Evolutionary conservation across 2,113 vertebrate genomes (phyloP), one percentile per base, ranked within the genome.

Genomic region (Leptobrachium leishanense): DNA sequence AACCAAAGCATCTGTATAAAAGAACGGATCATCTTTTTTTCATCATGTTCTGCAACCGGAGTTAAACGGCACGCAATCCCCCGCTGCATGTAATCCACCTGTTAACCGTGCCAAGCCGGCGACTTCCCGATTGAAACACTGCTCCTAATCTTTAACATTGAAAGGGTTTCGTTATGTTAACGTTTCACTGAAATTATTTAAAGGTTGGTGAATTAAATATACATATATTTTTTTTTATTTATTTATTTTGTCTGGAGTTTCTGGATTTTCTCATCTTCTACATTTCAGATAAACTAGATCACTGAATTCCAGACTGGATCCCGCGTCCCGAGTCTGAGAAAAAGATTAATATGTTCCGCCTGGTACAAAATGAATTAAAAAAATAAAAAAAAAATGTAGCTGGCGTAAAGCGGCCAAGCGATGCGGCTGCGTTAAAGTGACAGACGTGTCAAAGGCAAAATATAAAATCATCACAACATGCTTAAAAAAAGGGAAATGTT

Each of bases 1-100:
- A 79, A 2, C 53, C 13, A 64, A 79, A 57, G 46, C 77, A 50
- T 12, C 40, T 20, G 40, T n/a, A 79, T 55, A 59, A 43, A 41
- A 20, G 43, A 43, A 50, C 62, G 65, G 46, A 2, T 79, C 64
- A 31, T 46, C 44, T 20, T 55, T 54, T n/a, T 72, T 41, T 72
- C 64, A 79, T 66, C 70, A 15, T 12, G 50, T 44, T 68, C n/a
- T 20, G 65, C 57, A 65, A 55, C 40, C 44, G 66, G 42, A 57
- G 75, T 43, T 68, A 44, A 74, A 41, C n/a, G 43, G 43, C 59
- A 44, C 0, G 12, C 73, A 46, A 46, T 46, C 44, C 3, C 44
- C 8, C n/a, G n/a, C 8, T 46, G 44, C 44, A 46, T 46, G 8
- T 5, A 46, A 46, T 46, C 44, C 44, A 46, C 44, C 44, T 46